Base-by-base conservation (phyloP, 1,140 invertebrate species). In the Drosophila baimaii region DNA sequence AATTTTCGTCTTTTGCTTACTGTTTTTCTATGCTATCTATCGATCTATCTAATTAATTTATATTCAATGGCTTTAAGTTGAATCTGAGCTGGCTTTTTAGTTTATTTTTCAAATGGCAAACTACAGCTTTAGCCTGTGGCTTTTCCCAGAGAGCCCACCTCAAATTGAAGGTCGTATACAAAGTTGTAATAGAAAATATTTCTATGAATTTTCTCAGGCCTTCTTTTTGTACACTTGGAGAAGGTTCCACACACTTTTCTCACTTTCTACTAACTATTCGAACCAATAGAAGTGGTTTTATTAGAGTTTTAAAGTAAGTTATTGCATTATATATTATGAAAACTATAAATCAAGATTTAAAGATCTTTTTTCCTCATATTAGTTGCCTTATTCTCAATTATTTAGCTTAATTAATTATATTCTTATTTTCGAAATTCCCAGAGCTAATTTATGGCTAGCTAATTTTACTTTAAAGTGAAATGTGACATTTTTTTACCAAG, bases 121-220 rank as follows among this genome's bases (percentile, higher is more conserved):
- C 56, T 61, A 13, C 9, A 10, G 21, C 21, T 41, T 41, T 17
- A 27, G 61, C 15, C 55, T 59, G 61, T 41, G 61, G 29, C 8
- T 37, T 39, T 63, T 9, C 25, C 33, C 8, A 17, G 8, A 58
- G 29, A 39, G 19, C 6, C 31, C 5, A 13, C 9, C 3, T 5
- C 6, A 57, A 62, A 62, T 13, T 29, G 4, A 12, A n/a, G 13
- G 10, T 29, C 8, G 17, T 41, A 17, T 39, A n/a, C 23, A 39
- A 39, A 19, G 12, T 13, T 27, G 8, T 17, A 29, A 59, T 29
- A 15, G 27, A 29, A 29, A 63, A 59, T 19, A 17, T 27, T 29
- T 9, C 35, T 31, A 4, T 31, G 25, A 39, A 39, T 23, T 29
- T 15, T 19, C 9, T 8, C 17, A 27, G 1, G 8, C 13, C 15